These are phyloP conservation scores for Neoseiulus cucumeris DNA, from an alignment of 1,140 invertebrate genomes.

Conservation along the genomic window DNA sequence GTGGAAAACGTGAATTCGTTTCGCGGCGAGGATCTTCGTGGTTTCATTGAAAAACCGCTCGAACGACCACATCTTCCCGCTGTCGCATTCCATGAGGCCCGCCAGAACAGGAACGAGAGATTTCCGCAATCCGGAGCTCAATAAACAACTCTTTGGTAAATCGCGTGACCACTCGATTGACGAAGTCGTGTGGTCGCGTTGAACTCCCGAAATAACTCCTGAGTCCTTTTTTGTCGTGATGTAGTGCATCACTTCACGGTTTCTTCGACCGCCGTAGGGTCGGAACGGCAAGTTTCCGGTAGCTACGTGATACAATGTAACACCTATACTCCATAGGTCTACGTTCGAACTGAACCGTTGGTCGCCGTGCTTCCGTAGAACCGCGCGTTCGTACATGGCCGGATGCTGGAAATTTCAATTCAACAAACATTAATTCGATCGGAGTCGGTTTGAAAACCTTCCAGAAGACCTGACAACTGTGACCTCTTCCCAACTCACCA, in stretches of 20 bases:
- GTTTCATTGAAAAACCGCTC: slow-evolving; percentile 74
- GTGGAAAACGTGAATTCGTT: slow-evolving; percentile 47
- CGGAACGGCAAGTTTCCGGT: slow-evolving; percentile 77
- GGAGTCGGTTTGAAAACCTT: background rate
- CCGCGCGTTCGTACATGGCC: slow-evolving; percentile 81
- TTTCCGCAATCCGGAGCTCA: slow-evolving; percentile 45
- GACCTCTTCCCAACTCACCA: slow-evolving; percentile 28
- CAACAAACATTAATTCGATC: background rate
- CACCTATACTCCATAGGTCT: slow-evolving; percentile 88
- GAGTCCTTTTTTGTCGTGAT: slow-evolving; percentile 55
- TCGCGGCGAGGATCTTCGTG: slow-evolving; percentile 33
- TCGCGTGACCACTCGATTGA: slow-evolving; percentile 74
- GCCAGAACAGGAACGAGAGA: slow-evolving; percentile 74
- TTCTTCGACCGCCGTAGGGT: slow-evolving; percentile 72
- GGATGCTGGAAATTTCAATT: slow-evolving; percentile 42
- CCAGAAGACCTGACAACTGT: too few relatives aligned
- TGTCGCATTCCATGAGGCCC: slow-evolving; percentile 70
- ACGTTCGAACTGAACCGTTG: slow-evolving; percentile 76
- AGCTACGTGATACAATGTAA: slow-evolving; percentile 83
- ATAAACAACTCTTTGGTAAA: slow-evolving; percentile 60
- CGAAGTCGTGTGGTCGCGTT: slow-evolving; percentile 49
- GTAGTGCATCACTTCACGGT: slow-evolving; percentile 47
- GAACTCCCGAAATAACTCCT: slow-evolving; percentile 78
- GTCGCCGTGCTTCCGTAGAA: slow-evolving; percentile 51
- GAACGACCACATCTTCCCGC: slow-evolving; percentile 73